Evolutionary conservation across 2,113 vertebrate genomes (phyloP).

Genomic region (Upupa epops): DNA sequence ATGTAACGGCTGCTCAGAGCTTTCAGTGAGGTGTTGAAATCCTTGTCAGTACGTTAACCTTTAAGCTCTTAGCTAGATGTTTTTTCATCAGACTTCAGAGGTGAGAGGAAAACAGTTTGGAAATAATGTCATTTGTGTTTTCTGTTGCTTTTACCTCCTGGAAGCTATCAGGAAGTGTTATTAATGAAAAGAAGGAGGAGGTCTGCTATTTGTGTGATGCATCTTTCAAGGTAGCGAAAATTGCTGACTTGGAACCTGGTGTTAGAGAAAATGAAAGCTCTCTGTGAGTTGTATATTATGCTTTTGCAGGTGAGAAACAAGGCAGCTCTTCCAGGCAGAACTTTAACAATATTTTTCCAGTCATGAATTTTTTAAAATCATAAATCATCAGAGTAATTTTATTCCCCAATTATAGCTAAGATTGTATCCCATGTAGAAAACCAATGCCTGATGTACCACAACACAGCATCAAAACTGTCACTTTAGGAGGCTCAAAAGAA

Average conservation of each 20-base stretch:
- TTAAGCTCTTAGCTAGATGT: neutral
- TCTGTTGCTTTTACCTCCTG: neutral
- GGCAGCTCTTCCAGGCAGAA: neutral
- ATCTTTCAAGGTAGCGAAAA: conserved; percentile 16
- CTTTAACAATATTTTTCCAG: neutral
- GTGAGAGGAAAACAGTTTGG: neutral
- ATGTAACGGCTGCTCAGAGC: neutral
- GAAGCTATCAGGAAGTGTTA: conserved; percentile 3
- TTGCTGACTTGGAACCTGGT: neutral
- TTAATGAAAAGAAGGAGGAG: neutral
- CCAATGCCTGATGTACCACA: neutral
- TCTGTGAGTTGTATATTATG: neutral
- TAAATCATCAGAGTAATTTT: neutral
- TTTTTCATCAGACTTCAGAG: neutral
- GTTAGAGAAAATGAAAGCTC: conserved; percentile 4
- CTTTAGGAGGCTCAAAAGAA: conserved; percentile 24
- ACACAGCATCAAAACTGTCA: neutral
- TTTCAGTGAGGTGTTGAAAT: neutral
- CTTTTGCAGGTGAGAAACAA: neutral
- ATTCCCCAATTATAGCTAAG: neutral
- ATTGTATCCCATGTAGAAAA: neutral
- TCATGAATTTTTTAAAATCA: neutral
- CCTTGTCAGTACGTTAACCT: neutral
- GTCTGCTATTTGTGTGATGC: neutral
- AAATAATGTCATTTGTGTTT: neutral